These are phyloP conservation scores for Perodicticus potto DNA, from an alignment of 2,797 vertebrate genomes.

Conservation along the genomic window DNA sequence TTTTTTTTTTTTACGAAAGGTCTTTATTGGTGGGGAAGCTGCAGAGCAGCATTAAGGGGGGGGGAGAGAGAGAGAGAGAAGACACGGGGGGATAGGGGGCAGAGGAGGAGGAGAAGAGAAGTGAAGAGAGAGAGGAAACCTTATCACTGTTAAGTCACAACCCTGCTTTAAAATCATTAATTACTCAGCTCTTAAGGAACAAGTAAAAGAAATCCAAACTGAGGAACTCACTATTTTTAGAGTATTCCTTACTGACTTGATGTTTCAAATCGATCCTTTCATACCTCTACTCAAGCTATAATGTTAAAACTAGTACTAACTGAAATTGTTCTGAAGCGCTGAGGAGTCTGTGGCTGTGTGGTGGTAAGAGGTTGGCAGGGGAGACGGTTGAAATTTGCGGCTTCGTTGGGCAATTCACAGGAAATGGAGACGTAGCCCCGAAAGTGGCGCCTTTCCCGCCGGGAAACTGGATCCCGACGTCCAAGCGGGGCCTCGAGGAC, in stretches of 20 bases:
- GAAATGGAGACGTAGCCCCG: rapidly evolving
- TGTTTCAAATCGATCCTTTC: background rate
- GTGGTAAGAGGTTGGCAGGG: constrained; percentile 27
- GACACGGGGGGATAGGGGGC: too few relatives aligned
- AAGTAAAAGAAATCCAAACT: background rate
- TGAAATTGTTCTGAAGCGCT: background rate
- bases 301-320: background rate
- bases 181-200: background rate
- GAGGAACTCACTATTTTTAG: background rate
- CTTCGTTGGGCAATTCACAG: background rate
- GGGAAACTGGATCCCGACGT: background rate
- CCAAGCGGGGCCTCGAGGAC: background rate
- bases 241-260: background rate
- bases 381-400: background rate
- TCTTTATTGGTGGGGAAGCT: too few relatives aligned
- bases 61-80: too few relatives aligned
- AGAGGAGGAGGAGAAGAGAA: too few relatives aligned
- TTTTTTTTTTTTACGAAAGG: too few relatives aligned
- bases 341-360: rapidly evolving
- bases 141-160: background rate
- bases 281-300: background rate
- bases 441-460: background rate
- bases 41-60: too few relatives aligned
- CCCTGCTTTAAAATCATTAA: background rate
- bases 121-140: too few relatives aligned